A percentile compares a stretch with the other conserved stretches of the same genome.
These are phyloP conservation scores for Tragelaphus strepsiceros DNA, from an alignment of 2,113 vertebrate genomes.

Conservation along the genomic window DNA sequence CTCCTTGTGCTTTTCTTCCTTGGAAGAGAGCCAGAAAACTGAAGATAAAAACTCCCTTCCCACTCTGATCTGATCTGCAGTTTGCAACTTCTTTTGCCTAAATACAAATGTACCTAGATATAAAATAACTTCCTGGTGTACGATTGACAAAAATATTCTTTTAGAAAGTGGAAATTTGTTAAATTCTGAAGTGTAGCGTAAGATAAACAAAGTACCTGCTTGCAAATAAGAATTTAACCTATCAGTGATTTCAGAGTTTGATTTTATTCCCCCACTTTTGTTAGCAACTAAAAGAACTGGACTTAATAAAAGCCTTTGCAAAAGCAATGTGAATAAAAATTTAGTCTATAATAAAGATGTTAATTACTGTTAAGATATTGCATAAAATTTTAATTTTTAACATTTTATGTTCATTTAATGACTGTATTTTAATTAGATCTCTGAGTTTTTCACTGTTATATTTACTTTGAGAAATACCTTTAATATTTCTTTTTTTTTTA, in stretches of 20 bases:
- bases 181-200: background rate
- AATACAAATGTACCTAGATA: background rate
- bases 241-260: background rate
- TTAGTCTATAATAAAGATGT: background rate
- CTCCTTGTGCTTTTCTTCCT: background rate
- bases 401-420: background rate
- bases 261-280: background rate
- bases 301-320: background rate
- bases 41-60: background rate
- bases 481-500: background rate
- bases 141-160: background rate
- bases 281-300: background rate
- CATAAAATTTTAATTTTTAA: background rate
- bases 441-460: background rate
- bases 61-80: background rate
- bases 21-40: slow-evolving; percentile 9
- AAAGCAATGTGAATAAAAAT: slow-evolving; percentile 2
- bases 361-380: background rate
- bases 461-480: slow-evolving; percentile 3
- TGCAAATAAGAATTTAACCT: background rate
- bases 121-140: background rate
- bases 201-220: background rate
- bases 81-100: background rate
- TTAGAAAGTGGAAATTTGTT: background rate
- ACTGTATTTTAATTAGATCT: background rate